Conservation (phyloP, 2,797 vertebrate species). For the Centropyge bicolor region DNA sequence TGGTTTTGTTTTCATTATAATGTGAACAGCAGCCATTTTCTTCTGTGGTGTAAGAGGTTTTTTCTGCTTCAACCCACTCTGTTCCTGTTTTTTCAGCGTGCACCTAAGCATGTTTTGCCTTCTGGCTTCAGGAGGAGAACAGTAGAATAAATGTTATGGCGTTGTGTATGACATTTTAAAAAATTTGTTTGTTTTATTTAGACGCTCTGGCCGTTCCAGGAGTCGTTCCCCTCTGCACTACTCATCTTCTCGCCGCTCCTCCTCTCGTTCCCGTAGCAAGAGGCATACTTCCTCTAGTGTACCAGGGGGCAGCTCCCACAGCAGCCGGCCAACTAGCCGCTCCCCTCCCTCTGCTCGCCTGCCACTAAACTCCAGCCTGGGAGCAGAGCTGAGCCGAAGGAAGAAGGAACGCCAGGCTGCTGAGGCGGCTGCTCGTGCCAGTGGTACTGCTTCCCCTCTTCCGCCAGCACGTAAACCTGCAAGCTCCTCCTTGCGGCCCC, state of each 20-base stretch:
- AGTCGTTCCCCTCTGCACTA: slow-evolving; percentile 94
- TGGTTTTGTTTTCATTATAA: slow-evolving; percentile 16
- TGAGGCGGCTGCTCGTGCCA: slow-evolving; percentile 87
- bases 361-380: slow-evolving; percentile 94
- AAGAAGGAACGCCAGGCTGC: slow-evolving; percentile 96
- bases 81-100: not conserved
- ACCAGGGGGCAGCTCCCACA: slow-evolving; percentile 83
- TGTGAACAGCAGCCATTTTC: not conserved
- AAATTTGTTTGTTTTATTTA: slow-evolving; percentile 64
- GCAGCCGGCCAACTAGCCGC: slow-evolving; percentile 92
- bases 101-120: not conserved
- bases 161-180: not conserved
- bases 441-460: slow-evolving; percentile 75
- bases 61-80: not conserved
- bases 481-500: slow-evolving; percentile 55
- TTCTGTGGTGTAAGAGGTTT: not conserved
- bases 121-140: not conserved
- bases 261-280: slow-evolving; percentile 93
- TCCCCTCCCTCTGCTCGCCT: slow-evolving; percentile 91
- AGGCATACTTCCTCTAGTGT: slow-evolving; percentile 88
- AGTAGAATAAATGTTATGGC: not conserved
- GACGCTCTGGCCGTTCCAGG: slow-evolving; percentile 94
- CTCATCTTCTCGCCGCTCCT: slow-evolving; percentile 83
- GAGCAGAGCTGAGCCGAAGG: slow-evolving; percentile 94
- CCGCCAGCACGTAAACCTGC: slow-evolving; percentile 69